A percentile compares a stretch with the other conserved stretches of the same genome.
These are phyloP conservation scores for Cenopis cana DNA, from an alignment of 2,888 invertebrate genomes.

Conservation along the genomic window DNA sequence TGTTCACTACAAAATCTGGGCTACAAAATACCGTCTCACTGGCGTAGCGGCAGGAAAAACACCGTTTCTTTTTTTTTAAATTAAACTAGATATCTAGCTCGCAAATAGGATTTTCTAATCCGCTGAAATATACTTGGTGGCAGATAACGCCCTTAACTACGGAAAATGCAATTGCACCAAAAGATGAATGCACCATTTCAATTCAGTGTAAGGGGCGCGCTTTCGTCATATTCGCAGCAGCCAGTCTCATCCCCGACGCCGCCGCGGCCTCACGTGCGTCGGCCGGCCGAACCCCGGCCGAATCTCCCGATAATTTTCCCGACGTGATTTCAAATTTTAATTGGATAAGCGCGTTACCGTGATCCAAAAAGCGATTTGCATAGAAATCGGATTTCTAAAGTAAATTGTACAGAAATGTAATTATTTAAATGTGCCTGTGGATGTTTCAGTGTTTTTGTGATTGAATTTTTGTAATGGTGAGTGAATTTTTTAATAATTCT, in stretches of 20 bases:
- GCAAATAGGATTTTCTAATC: not conserved
- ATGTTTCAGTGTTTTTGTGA: conserved; percentile 42
- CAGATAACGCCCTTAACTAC: conserved; percentile 5
- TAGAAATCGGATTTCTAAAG: conserved; percentile 49
- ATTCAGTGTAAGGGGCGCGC: conserved; percentile 21
- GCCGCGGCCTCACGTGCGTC: conserved; percentile 41
- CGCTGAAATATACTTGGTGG: not conserved
- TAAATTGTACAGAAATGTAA: conserved; percentile 38
- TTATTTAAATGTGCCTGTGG: conserved; percentile 43
- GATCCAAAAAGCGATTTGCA: conserved; percentile 51
- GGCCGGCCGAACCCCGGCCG: conserved; percentile 22
- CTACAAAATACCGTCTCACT: too few relatives aligned
- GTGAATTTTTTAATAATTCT: not conserved
- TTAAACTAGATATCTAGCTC: not conserved
- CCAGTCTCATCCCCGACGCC: conserved; percentile 38
- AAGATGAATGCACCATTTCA: conserved; percentile 39
- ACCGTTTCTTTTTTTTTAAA: too few relatives aligned
- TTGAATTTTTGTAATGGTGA: conserved; percentile 32
- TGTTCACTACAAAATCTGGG: too few relatives aligned
- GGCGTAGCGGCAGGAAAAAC: too few relatives aligned
- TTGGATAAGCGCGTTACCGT: conserved; percentile 48
- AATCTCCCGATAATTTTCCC: conserved; percentile 48
- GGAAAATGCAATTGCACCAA: conserved; percentile 37
- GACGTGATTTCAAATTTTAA: conserved; percentile 51
- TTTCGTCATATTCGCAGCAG: conserved; percentile 23